Conservation (phyloP, 2,113 vertebrate genomes). For the Acanthochromis polyacanthus region DNA sequence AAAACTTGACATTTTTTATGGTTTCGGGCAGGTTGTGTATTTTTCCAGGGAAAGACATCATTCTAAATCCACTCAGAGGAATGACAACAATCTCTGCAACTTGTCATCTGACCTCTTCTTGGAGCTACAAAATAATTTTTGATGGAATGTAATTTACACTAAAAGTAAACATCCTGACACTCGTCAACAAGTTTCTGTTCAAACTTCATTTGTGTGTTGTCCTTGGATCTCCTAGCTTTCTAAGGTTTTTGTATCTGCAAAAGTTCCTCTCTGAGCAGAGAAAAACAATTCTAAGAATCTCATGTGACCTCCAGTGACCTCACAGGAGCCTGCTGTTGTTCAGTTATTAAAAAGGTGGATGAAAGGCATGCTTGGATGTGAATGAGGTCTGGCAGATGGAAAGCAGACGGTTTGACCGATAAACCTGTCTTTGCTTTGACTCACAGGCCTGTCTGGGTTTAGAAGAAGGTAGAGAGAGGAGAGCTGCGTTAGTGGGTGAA, state of each 20-base stretch:
- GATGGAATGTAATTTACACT: neutral
- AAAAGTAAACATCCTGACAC: neutral
- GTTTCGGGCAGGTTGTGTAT: slow-evolving; percentile 12
- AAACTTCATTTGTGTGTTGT: neutral
- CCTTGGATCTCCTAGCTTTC: neutral
- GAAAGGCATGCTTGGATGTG: slow-evolving; percentile 41
- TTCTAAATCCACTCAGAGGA: slow-evolving; percentile 3
- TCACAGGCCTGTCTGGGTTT: slow-evolving; percentile 19
- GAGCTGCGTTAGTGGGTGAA: slow-evolving; percentile 32
- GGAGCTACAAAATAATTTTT: neutral
- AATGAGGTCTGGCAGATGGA: slow-evolving; percentile 51
- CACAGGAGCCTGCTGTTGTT: slow-evolving; percentile 21
- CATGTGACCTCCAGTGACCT: slow-evolving; percentile 38
- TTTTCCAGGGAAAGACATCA: slow-evolving; percentile 36
- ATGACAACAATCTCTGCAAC: slow-evolving; percentile 24
- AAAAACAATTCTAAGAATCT: slow-evolving; percentile 68
- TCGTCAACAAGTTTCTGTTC: slow-evolving; percentile 3
- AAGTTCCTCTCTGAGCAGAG: neutral
- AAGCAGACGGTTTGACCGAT: slow-evolving; percentile 50
- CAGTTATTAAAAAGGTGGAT: slow-evolving; percentile 50
- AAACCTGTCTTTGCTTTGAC: slow-evolving; percentile 45
- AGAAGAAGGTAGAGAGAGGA: neutral
- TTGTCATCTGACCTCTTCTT: neutral
- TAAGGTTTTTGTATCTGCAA: neutral
- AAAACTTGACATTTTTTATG: slow-evolving; percentile 2